Evolutionary conservation across 2,797 vertebrate species (phyloP), one percentile per base, ranked within the genome.

Genomic region (Synanceia verrucosa): DNA sequence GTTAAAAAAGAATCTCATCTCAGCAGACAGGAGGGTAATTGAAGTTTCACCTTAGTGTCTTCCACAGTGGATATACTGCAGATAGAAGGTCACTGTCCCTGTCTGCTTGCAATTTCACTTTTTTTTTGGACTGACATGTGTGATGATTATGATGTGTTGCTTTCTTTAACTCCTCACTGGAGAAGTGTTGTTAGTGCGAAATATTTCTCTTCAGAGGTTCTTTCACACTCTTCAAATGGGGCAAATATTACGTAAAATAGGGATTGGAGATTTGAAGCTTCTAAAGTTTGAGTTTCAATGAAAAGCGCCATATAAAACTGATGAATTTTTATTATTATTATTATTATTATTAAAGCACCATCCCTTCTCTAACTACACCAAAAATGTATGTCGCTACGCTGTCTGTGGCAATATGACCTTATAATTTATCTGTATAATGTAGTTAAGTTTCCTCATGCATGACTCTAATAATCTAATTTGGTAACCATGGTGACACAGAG

Each of bases 21-120:
- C 67, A 78, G 76, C 69, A 82, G 66, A 78, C 75, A 81, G 60
- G 36, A 59, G 59, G 73, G 68, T 82, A 79, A 89, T 67, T 85
- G 58, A 70, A 82, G 72, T 85, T 81, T 83, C 82, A 76, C 71
- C 70, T 65, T 58, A 64, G 66, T 77, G 79, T 81, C 64, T 57
- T 61, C 33, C 16, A 21, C 19, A 10, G 31, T 48, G 46, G 36
- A 79, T 80, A 41, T n/a, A 63, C n/a, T 39, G 24, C 28, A 55
- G 28, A 57, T n/a, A 28, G 44, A 66, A 77, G 58, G 44, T 70
- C 64, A 47, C 31, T 23, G 31, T 70, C 59, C 16, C 26, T 31
- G 36, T 19, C 47, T 65, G 43, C 47, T 58, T 55, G 28, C 14
- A 56, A 56, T 79, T 62, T 56, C 31, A 43, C 39, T 43, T 9